Evolutionary conservation across 2,113 vertebrate species (phyloP).

Genomic region (Periophthalmodon schlosseri): DNA sequence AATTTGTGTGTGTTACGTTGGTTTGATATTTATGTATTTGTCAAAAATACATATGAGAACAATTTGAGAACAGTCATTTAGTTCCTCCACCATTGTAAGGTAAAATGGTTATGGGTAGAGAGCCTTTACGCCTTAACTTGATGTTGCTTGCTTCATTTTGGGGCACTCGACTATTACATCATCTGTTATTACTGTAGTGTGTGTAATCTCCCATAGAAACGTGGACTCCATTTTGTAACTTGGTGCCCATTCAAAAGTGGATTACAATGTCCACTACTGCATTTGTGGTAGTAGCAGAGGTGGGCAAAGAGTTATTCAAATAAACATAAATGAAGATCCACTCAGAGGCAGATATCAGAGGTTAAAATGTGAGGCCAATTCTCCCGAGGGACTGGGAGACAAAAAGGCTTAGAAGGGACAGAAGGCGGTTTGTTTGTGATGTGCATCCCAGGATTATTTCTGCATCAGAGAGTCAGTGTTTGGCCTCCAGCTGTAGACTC

Average conservation of each 20-base stretch:
- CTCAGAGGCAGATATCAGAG: conserved; percentile 2
- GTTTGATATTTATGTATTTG: neutral
- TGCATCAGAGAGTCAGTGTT: conserved; percentile 46
- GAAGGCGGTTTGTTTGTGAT: conserved; percentile 46
- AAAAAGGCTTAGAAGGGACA: conserved; percentile 26
- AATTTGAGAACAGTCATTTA: neutral
- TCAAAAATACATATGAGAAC: neutral
- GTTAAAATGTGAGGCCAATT: conserved; percentile 3
- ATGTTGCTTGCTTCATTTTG: neutral
- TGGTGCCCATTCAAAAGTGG: conserved; percentile 69
- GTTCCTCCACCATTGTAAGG: neutral
- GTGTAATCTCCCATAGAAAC: conserved; percentile 62
- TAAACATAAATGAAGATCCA: conserved; percentile 20
- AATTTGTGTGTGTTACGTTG: neutral
- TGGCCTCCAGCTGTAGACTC: conserved; percentile 59
- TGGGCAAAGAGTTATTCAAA: conserved; percentile 20
- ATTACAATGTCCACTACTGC: conserved; percentile 64
- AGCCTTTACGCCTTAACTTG: neutral
- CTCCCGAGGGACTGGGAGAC: conserved; percentile 3
- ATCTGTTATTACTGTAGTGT: conserved; percentile 39
- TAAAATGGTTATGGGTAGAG: neutral
- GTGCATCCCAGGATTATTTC: conserved; percentile 60
- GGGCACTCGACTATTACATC: neutral
- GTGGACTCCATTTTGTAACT: conserved; percentile 47
- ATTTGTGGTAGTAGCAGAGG: conserved; percentile 51